Conservation (phyloP, 2,113 vertebrate genomes). For the Thunnus thynnus region DNA sequence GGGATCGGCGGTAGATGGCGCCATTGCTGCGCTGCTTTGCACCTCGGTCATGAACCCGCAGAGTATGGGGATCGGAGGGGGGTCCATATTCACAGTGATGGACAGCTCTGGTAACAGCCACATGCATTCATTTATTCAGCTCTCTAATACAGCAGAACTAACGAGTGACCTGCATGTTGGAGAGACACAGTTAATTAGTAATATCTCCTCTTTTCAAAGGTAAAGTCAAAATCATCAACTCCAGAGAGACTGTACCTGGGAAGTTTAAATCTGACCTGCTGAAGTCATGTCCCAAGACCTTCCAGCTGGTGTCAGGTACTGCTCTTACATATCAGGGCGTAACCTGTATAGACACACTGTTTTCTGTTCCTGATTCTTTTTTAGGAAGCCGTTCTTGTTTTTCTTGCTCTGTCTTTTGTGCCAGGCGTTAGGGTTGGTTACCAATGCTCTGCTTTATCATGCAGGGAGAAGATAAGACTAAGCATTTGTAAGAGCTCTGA, state of each 20-base stretch:
- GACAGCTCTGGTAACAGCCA: conserved; percentile 86
- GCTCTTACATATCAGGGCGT: not conserved
- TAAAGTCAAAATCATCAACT: conserved; percentile 89
- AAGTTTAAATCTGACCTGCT: conserved; percentile 55
- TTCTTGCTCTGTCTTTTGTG: not conserved
- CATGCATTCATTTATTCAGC: not conserved
- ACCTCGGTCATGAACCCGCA: conserved; percentile 91
- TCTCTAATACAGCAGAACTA: not conserved
- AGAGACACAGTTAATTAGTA: not conserved
- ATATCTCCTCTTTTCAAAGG: conserved; percentile 78
- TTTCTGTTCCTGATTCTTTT: not conserved
- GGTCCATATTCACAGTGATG: conserved; percentile 92
- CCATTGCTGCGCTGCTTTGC: conserved; percentile 93
- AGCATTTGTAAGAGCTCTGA: not conserved
- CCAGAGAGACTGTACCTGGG: conserved; percentile 88
- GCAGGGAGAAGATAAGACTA: not conserved
- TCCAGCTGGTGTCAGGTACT: conserved; percentile 52
- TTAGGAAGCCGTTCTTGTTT: not conserved
- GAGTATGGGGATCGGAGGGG: conserved; percentile 94
- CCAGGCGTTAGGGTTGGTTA: not conserved
- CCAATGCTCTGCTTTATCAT: not conserved
- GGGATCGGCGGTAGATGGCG: conserved; percentile 92
- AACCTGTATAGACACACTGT: not conserved
- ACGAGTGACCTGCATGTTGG: not conserved
- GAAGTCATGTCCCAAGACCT: conserved; percentile 62